A percentile compares a stretch with the other conserved stretches of the same genome.
Evolutionary conservation across 2,888 invertebrate species (phyloP).

Genomic region (Eumerus sabulonum): DNA sequence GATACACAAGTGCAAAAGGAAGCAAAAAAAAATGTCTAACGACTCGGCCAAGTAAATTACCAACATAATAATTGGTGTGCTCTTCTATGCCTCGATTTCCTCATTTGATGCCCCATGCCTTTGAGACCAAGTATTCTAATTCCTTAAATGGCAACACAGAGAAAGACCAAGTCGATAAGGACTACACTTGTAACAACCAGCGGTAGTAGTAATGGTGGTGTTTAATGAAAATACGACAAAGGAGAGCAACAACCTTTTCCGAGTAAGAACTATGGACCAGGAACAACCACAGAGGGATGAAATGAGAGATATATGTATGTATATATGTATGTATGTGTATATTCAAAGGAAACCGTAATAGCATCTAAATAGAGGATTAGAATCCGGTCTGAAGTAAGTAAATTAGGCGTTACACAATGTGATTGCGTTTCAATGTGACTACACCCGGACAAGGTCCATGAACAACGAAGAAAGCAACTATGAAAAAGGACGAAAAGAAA

Average conservation of each 20-base stretch:
- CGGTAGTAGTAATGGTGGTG: slow-evolving; percentile 21
- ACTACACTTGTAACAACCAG: slow-evolving; percentile 12
- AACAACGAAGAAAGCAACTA: background rate
- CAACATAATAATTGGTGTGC: slow-evolving; percentile 57
- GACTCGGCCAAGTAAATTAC: slow-evolving; percentile 55
- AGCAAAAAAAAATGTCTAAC: slow-evolving; percentile 7
- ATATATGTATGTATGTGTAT: too few species aligned
- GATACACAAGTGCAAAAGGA: background rate
- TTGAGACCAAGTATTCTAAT: slow-evolving; percentile 59
- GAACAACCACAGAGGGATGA: slow-evolving; percentile 40
- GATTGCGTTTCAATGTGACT: slow-evolving; percentile 40
- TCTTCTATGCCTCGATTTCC: slow-evolving; percentile 52
- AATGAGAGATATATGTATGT: too few species aligned
- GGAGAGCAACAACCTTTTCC: slow-evolving; percentile 49
- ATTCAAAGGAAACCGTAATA: slow-evolving; percentile 58
- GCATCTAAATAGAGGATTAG: slow-evolving; percentile 61
- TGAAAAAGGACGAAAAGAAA: background rate
- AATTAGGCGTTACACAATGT: slow-evolving; percentile 63
- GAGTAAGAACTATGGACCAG: slow-evolving; percentile 1
- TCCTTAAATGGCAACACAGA: slow-evolving; percentile 45
- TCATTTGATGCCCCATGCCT: slow-evolving; percentile 40
- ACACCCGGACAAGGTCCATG: background rate
- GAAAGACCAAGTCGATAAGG: slow-evolving; percentile 18
- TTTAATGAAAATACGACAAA: slow-evolving; percentile 26
- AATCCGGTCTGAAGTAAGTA: slow-evolving; percentile 58